These are phyloP conservation scores for Acridotheres tristis DNA, from an alignment of 2,797 vertebrate species.

Conservation along the genomic window DNA sequence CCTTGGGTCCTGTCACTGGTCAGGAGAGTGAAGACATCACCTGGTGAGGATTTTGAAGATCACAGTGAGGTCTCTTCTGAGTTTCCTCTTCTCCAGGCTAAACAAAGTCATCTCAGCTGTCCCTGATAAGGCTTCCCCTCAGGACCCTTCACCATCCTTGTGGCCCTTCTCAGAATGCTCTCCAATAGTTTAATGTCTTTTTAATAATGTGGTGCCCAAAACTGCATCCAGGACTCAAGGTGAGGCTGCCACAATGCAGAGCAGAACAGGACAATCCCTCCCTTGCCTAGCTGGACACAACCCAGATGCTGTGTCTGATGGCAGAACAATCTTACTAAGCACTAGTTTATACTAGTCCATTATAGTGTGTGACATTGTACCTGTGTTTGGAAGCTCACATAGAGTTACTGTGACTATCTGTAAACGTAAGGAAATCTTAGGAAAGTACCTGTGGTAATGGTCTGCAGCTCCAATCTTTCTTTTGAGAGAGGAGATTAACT, in stretches of 20 bases:
- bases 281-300: background rate
- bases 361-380: background rate
- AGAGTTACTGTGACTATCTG: background rate
- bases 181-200: background rate
- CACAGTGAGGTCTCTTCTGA: background rate
- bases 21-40: background rate
- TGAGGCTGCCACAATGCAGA: background rate
- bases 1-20: background rate
- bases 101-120: background rate
- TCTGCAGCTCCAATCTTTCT: background rate
- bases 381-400: background rate
- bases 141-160: accelerated
- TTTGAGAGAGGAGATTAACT: background rate
- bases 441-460: background rate
- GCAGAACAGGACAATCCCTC: background rate
- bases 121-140: background rate
- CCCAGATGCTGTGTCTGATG: background rate
- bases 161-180: background rate
- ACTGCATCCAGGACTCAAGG: background rate
- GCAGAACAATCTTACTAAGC: background rate
- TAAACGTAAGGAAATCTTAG: background rate
- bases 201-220: background rate
- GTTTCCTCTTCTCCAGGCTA: background rate
- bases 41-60: background rate
- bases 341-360: background rate